A percentile compares a stretch with the other conserved stretches of the same genome.
Evolutionary conservation across 2,888 invertebrate species (phyloP).

Genomic region (Pecten maximus): DNA sequence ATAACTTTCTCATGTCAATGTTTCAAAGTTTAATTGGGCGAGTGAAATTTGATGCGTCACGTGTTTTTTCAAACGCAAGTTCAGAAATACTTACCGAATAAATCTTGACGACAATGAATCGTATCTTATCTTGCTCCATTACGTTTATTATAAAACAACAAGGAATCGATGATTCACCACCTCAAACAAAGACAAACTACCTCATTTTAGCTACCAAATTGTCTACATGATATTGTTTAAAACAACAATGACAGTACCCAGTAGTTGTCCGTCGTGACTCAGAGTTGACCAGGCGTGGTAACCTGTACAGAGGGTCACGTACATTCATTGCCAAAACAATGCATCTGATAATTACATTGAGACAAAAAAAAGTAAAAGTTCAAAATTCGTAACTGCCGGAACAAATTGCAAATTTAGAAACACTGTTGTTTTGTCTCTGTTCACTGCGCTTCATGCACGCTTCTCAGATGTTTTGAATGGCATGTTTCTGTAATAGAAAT

Average conservation of each 20-base stretch:
- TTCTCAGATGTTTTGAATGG: not conserved
- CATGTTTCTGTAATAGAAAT: not conserved
- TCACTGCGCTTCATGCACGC: not conserved
- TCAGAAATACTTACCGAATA: too few relatives aligned
- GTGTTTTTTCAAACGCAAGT: too few relatives aligned
- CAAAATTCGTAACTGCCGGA: not conserved
- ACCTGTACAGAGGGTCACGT: not conserved
- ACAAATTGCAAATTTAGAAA: not conserved
- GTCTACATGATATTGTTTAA: not conserved
- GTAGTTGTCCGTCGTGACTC: not conserved
- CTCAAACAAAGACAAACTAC: not conserved
- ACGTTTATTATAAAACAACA: not conserved
- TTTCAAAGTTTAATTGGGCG: not conserved
- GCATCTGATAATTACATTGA: not conserved
- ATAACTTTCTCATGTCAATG: not conserved
- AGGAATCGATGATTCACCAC: not conserved
- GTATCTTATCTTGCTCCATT: not conserved
- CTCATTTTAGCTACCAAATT: not conserved
- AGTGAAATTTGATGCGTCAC: not conserved
- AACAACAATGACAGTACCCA: not conserved
- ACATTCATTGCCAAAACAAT: not conserved
- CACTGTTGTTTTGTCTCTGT: not conserved
- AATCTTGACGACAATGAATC: not conserved
- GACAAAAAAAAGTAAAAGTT: constrained; percentile 7
- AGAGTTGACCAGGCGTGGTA: not conserved